These are phyloP conservation scores for Cottoperca gobio DNA, from an alignment of 2,797 vertebrate genomes.

Conservation along the genomic window DNA sequence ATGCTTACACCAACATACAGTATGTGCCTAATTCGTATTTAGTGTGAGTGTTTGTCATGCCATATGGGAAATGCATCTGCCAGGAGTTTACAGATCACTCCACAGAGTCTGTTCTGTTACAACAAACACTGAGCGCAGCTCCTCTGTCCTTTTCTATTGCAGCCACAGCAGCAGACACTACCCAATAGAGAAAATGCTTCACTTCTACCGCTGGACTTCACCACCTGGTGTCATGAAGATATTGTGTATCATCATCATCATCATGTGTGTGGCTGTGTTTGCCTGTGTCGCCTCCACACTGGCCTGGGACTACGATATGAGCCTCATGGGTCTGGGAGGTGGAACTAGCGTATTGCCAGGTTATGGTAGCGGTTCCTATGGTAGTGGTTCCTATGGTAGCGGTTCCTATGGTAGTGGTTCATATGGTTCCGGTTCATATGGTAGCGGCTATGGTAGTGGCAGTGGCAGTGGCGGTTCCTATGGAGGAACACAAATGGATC, in stretches of 20 bases:
- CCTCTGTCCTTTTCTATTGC: constrained; percentile 31
- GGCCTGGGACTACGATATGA: constrained; percentile 89
- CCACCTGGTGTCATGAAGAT: constrained; percentile 94
- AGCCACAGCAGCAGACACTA: constrained; percentile 85
- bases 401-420: constrained; percentile 29
- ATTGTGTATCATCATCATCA: constrained; percentile 88
- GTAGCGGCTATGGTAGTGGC: constrained; percentile 3
- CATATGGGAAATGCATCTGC: neutral
- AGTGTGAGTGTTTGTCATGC: no score
- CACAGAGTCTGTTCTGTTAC: neutral
- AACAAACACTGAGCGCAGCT: neutral
- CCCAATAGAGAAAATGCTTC: constrained; percentile 85
- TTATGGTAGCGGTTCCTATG: constrained; percentile 31
- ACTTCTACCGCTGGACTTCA: constrained; percentile 91
- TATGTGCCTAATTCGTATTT: no score
- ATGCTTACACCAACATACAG: no score
- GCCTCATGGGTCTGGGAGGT: constrained; percentile 75
- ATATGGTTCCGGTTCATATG: neutral
- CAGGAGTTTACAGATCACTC: neutral
- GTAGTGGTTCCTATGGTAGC: constrained; percentile 46
- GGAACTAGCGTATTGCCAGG: constrained; percentile 75
- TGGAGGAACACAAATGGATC: constrained; percentile 80
- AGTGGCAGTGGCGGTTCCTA: constrained; percentile 52
- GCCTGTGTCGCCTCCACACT: constrained; percentile 93
- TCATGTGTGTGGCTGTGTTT: constrained; percentile 91